Percentiles rank a stretch among this genome's conserved stretches.
Evolutionary conservation across 2,888 invertebrate species (phyloP).

Genomic region (Microplitis deprimator): DNA sequence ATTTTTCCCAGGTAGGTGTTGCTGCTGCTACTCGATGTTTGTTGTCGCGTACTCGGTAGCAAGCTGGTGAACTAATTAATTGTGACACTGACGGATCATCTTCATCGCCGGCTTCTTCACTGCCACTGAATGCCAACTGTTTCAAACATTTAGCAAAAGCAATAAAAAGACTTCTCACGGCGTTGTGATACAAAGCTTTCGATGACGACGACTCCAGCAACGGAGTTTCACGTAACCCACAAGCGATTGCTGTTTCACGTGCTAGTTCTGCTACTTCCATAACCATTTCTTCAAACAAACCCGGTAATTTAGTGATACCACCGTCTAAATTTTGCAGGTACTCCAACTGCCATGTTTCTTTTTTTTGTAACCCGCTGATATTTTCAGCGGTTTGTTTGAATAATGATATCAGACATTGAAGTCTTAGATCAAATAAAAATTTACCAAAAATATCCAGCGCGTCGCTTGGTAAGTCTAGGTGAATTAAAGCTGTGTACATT

Average conservation of each 20-base stretch:
- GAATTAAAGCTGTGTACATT: constrained; percentile 85
- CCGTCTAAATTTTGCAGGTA: constrained; percentile 84
- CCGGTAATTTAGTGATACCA: constrained; percentile 86
- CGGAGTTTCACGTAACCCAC: constrained; percentile 78
- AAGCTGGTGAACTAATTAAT: constrained; percentile 76
- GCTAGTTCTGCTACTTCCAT: constrained; percentile 81
- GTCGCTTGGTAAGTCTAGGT: constrained; percentile 90
- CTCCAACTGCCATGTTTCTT: constrained; percentile 90
- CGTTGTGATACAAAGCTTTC: constrained; percentile 62
- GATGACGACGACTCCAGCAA: constrained; percentile 74
- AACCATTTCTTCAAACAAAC: constrained; percentile 81
- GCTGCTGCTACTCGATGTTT: constrained; percentile 60
- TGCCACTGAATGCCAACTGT: constrained; percentile 80
- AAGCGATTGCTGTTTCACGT: constrained; percentile 80
- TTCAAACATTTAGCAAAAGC: constrained; percentile 77
- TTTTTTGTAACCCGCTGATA: constrained; percentile 79
- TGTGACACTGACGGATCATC: constrained; percentile 76
- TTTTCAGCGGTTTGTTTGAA: constrained; percentile 88
- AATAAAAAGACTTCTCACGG: constrained; percentile 64
- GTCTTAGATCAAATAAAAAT: constrained; percentile 88
- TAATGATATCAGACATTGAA: constrained; percentile 88
- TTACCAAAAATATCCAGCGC: constrained; percentile 88
- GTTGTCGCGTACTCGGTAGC: constrained; percentile 63
- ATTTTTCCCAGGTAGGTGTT: constrained; percentile 80
- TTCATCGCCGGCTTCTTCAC: constrained; percentile 76